Evolutionary conservation across 1,140 invertebrate species (phyloP), one percentile per base, ranked within the genome.

Genomic region (Platyscapa corneri): DNA sequence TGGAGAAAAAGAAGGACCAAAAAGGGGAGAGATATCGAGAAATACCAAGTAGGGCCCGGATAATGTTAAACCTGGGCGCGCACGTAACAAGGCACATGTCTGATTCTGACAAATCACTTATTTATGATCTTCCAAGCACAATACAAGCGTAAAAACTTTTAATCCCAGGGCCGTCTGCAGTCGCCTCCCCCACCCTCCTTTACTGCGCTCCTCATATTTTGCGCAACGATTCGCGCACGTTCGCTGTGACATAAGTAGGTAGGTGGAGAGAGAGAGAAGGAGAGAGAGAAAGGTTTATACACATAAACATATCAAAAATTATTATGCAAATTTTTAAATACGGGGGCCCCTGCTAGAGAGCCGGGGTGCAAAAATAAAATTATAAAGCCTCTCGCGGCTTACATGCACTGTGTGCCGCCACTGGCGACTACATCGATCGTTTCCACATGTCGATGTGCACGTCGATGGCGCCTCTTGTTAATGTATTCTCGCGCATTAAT

Each of bases 271-370:
- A 76, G 74, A 27, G 27, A 8, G 37, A 78, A 30, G 37, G 32
- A 53, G 76, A 78, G 81, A 56, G 75, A 27, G 64, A 76, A 75
- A 72, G 46, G 82, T 46, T 53, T 90, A 89, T 91, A 91, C 91
- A 90, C 92, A 92, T 92, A 92, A 92, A 92, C 91, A 92, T 92
- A 90, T 92, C 91, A 90, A 87, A 87, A 82, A 87, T 90, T 90
- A 92, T 92, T 92, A 92, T 92, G 91, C 90, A 92, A 92, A 92
- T 92, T 92, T 92, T 92, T 92, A 90, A 92, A 92, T 92, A 91
- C 90, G 91, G 90, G 89, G 88, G 86, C 89, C 88, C 90, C 32
- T 90, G 87, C 88, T 84, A n/a, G n/a, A 39, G 49, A 76, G 60
- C 49, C 86, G 65, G 87, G 88, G 89, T 90, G 91, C 90, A 89